phyloP scores from a whole-genome alignment of 2,888 invertebrate species.

The Sisyra terminalis region DNA sequence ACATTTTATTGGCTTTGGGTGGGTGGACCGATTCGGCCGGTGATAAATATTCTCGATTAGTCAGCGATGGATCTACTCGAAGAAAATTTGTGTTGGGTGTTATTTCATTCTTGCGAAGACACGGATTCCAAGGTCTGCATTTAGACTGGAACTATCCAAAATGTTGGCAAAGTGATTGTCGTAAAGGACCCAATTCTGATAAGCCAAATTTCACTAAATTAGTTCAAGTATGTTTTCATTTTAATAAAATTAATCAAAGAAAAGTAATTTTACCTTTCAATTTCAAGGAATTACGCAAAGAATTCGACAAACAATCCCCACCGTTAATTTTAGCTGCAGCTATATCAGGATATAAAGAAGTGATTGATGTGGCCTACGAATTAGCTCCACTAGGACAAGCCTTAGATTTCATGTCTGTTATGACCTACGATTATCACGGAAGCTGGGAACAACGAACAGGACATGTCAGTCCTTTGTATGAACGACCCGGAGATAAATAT shows the following conservation, averaged over 20 bases:
- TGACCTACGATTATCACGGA: constrained; percentile 82
- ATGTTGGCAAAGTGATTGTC: constrained; percentile 84
- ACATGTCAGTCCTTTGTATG: constrained; percentile 64
- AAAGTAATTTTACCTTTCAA: no score
- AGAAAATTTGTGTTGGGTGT: constrained; percentile 52
- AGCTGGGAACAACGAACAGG: constrained; percentile 72
- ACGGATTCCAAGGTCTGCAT: constrained; percentile 75
- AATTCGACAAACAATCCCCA: constrained; percentile 41
- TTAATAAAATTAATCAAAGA: neutral
- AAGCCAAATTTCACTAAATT: constrained; percentile 62
- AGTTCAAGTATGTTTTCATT: constrained; percentile 35
- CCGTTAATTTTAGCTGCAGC: constrained; percentile 65
- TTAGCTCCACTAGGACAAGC: constrained; percentile 47
- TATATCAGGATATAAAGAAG: constrained; percentile 80
- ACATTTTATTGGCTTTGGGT: constrained; percentile 69
- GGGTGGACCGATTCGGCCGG: constrained; percentile 91
- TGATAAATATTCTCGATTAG: constrained; percentile 70
- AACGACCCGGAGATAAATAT: constrained; percentile 44
- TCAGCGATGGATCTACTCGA: constrained; percentile 46
- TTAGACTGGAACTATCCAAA: constrained; percentile 92
- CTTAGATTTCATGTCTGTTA: constrained; percentile 66
- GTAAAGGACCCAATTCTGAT: constrained; percentile 62
- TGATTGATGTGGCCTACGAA: constrained; percentile 76
- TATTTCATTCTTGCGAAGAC: constrained; percentile 50
- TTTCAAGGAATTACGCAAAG: constrained; percentile 42